Conservation (phyloP, 2,888 invertebrate genomes). For the Zaprionus lineosus region DNA sequence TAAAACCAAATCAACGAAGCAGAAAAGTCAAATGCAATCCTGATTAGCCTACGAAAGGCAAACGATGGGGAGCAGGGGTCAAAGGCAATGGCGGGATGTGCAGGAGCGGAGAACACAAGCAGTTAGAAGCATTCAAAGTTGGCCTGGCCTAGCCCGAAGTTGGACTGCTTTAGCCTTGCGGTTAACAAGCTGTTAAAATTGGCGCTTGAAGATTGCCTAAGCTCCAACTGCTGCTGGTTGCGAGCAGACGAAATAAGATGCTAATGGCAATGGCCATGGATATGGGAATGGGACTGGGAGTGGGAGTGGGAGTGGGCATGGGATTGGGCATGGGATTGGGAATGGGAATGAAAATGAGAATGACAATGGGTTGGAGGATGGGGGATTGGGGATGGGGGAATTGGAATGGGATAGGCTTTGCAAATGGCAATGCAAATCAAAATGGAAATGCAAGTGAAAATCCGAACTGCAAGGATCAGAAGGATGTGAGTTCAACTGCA, state of each 20-base stretch:
- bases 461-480: no score
- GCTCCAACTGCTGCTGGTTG: slow-evolving; percentile 5
- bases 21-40: slow-evolving; percentile 74
- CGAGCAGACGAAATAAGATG: not conserved
- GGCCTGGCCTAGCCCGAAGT: not conserved
- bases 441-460: no score
- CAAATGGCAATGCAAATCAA: no score
- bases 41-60: slow-evolving; percentile 53
- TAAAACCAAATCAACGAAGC: slow-evolving; percentile 76
- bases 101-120: not conserved
- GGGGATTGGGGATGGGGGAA: no score
- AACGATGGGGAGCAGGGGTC: not conserved
- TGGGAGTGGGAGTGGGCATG: no score
- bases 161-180: slow-evolving; percentile 35
- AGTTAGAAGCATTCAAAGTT: not conserved
- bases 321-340: no score
- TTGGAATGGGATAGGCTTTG: no score
- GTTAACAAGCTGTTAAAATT: slow-evolving; percentile 68
- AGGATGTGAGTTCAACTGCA: no score
- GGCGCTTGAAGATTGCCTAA: slow-evolving; percentile 48
- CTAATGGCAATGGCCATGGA: not conserved
- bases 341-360: no score
- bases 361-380: no score
- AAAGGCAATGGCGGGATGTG: not conserved
- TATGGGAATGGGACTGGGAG: not conserved